Conservation (phyloP, 2,797 vertebrate species). For the Tarsius wallacei region DNA sequence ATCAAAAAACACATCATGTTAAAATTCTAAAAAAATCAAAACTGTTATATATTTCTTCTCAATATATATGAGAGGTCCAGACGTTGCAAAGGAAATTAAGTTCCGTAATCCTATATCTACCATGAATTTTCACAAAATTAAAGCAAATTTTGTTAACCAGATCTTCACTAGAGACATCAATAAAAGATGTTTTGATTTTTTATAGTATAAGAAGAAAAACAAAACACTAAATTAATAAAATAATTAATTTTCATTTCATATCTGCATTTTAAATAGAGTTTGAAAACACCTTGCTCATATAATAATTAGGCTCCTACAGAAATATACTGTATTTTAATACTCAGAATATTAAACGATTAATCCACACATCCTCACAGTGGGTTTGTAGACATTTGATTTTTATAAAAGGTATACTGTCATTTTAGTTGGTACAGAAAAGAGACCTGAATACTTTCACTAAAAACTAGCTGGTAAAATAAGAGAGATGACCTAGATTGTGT, state of each 20-base stretch:
- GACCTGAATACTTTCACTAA: background rate
- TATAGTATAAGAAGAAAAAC: background rate
- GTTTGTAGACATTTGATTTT: background rate
- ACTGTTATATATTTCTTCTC: constrained; percentile 29
- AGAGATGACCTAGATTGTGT: background rate
- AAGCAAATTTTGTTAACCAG: constrained; percentile 8
- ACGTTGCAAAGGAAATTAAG: background rate
- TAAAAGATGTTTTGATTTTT: background rate
- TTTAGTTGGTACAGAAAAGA: background rate
- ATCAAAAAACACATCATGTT: constrained; percentile 56
- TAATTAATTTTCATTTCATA: constrained; percentile 32
- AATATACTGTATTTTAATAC: constrained; percentile 23
- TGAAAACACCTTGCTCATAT: background rate
- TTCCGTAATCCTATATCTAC: background rate
- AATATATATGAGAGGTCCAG: background rate
- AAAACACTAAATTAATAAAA: background rate
- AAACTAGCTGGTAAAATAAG: background rate
- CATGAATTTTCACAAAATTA: background rate
- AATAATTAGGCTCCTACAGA: background rate
- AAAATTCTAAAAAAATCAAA: constrained; percentile 26
- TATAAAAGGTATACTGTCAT: background rate
- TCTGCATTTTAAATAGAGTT: constrained; percentile 39
- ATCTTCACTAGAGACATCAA: background rate
- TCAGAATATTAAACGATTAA: constrained; percentile 15
- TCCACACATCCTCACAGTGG: background rate